Evolutionary conservation across 1,140 invertebrate species (phyloP), one percentile per base, ranked within the genome.

Genomic region (Halesus radiatus): DNA sequence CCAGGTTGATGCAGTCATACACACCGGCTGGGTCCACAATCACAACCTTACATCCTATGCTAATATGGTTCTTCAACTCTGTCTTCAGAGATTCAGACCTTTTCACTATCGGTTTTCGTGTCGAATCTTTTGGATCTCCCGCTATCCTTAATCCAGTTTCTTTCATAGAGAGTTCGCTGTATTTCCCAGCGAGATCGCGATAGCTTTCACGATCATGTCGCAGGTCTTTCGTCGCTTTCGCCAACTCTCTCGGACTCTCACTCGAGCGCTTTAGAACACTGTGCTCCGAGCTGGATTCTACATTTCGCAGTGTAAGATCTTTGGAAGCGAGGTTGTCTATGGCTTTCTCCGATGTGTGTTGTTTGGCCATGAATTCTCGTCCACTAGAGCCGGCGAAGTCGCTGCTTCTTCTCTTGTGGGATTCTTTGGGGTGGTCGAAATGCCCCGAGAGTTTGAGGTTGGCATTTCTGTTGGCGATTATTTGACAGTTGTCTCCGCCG

Each of bases 1-100:
- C 96, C 74, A 97, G 89, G 87, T 98, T 98, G 54, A 98, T 95
- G 73, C 94, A 96, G 86, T 98, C 96, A 85, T 96, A 98, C 76
- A 92, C 91, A 10, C 91, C 91, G 10, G 89, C 81, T n/a, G 90
- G 89, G 76, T 92, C 91, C 6, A 91, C 85, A 20, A 92, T 91
- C 75, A 92, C 86, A 70, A 92, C 91, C 83, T 92, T 92, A 73
- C 88, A 89, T 0, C 88, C 89, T 0, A 90, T 85, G 73, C 86
- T 87, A 0, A 89, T 87, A 20, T 88, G 88, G 26, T 88, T 87
- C 76, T 90, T 90, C 68, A 90, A 84, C n/a, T 90, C 91, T 29
- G 91, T 90, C 58, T 88, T 86, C 0, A 89, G 87, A 0, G 88
- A 90, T 68, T 90, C 88, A 0, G 88, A 89, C 0, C 88, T 83